phyloP scores from a whole-genome alignment of 2,888 invertebrate genomes.

The Caenorhabditis macrosperma region DNA sequence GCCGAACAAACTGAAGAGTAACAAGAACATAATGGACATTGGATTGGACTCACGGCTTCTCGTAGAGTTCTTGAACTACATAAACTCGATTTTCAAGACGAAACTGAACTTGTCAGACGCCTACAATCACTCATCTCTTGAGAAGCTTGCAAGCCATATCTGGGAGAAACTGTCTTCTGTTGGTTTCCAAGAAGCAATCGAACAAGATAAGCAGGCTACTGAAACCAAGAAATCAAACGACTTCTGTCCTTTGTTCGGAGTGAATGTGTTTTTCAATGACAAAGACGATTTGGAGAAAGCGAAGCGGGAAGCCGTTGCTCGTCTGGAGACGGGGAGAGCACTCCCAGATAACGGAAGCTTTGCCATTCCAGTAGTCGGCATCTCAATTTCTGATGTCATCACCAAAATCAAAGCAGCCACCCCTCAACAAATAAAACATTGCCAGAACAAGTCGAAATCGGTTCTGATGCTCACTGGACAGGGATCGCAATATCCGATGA shows the following conservation, averaged over 20 bases:
- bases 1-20: constrained; percentile 44
- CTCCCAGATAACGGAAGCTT: constrained; percentile 37
- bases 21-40: constrained; percentile 70
- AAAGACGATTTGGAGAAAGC: constrained; percentile 31
- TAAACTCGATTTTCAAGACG: constrained; percentile 56
- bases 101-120: constrained; percentile 63
- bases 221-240: constrained; percentile 11
- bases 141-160: constrained; percentile 58
- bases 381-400: constrained; percentile 39
- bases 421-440: constrained; percentile 8
- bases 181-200: not conserved
- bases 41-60: constrained; percentile 69
- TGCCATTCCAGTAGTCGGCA: constrained; percentile 44
- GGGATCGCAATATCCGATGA: constrained; percentile 71
- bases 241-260: constrained; percentile 47
- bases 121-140: constrained; percentile 67
- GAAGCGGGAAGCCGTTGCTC: constrained; percentile 17
- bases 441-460: constrained; percentile 37
- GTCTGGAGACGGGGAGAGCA: constrained; percentile 12
- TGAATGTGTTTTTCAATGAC: constrained; percentile 60
- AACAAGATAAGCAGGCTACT: not conserved
- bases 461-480: constrained; percentile 71
- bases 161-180: constrained; percentile 28
- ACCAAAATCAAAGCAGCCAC: constrained; percentile 27
- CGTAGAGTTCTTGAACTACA: constrained; percentile 51